Base-by-base conservation (phyloP, 2,797 vertebrate genomes). In the Aythya fuligula region DNA sequence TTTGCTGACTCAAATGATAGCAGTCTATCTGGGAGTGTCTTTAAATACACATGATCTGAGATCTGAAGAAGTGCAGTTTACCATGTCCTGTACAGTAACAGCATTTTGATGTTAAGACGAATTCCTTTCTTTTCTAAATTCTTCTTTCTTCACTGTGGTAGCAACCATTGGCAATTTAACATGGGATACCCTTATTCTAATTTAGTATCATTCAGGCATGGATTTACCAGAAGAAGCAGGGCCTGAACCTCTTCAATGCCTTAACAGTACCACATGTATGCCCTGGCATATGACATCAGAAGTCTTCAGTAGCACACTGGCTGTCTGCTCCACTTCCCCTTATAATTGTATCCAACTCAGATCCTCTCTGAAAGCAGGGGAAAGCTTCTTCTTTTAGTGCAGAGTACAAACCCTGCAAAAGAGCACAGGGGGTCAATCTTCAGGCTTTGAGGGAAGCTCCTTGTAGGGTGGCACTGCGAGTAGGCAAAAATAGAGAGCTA, bases 1-100 rank as follows among this genome's bases (percentile, higher is more conserved):
- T 93, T 92, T 94, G 84, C 93, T 96, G 95, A 95, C 57, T 89
- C 61, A 58, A 61, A 70, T 30, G 30, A 69, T 9, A 69, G 49
- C 60, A 80, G 13, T 74, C 32, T 89, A 45, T 25, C 39, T 87
- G 83, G 85, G 77, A 73, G 39, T 92, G 93, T 80, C 88, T 75
- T 89, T 71, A 79, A 90, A 82, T 32, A 64, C 10, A 3, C 41
- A 12, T 38, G 36, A 28, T 65, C 62, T 73, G 60, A 64, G 36
- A 80, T 39, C 6, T 36, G 60, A 86, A 89, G 43, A 79, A 65
- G 19, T 70, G 93, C 3, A 0, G 4, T 79, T 88, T 91, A 22
- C 10, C 5, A 8, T 39, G 14, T 6, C 16, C 45, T 38, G 14
- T 20, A 85, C 1, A 22, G 14, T 25, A 81, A 78, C 6, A 62